Conservation (phyloP, 2,888 invertebrate genomes). For the Allophyes oxyacanthae region DNA sequence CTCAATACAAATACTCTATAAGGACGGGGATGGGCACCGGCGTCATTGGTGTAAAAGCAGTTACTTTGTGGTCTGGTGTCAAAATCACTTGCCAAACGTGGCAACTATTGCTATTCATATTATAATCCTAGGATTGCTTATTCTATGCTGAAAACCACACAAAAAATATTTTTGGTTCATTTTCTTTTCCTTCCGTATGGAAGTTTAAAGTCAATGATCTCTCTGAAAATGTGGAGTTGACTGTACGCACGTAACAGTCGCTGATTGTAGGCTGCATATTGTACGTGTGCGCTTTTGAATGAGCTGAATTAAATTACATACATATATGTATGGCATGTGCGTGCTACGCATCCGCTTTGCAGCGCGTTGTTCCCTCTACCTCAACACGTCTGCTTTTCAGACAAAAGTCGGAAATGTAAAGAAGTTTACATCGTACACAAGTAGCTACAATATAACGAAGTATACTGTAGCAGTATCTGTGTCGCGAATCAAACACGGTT, state of each 20-base stretch:
- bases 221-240: constrained; percentile 22
- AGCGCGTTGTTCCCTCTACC: constrained; percentile 31
- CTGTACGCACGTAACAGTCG: constrained; percentile 39
- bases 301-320: constrained; percentile 48
- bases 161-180: too few relatives aligned
- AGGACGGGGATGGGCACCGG: too few relatives aligned
- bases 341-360: constrained; percentile 44
- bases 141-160: too few relatives aligned
- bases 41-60: too few relatives aligned
- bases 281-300: constrained; percentile 41
- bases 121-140: too few relatives aligned
- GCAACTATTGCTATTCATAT: too few relatives aligned
- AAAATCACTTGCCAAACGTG: too few relatives aligned
- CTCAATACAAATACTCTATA: too few relatives aligned
- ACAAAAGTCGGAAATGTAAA: constrained; percentile 38
- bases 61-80: too few relatives aligned
- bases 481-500: too few relatives aligned
- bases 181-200: too few relatives aligned
- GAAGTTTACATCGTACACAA: not conserved
- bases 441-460: too few relatives aligned
- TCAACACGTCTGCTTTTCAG: constrained; percentile 44
- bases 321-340: constrained; percentile 20
- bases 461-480: not conserved
- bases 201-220: not conserved
- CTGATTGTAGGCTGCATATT: constrained; percentile 44